Evolutionary conservation across 2,888 invertebrate species (phyloP).

Genomic region (Argyra leucocephala): DNA sequence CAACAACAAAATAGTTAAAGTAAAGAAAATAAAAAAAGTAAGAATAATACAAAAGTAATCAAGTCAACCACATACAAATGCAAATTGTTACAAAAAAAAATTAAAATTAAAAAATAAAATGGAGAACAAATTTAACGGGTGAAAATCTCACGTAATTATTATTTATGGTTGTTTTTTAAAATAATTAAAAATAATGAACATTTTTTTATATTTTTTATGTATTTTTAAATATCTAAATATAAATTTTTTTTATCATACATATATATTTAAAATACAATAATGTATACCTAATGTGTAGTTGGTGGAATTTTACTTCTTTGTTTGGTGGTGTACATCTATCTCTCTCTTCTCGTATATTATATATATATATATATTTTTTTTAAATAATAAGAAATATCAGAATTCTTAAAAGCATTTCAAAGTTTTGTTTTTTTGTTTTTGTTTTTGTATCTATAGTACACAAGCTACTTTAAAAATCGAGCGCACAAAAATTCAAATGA

Average conservation of each 20-base stretch:
- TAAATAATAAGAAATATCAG: not conserved
- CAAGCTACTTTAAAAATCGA: no score
- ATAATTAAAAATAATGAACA: slow-evolving; percentile 4
- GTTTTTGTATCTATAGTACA: no score
- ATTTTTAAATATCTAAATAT: no score
- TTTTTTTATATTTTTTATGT: not conserved
- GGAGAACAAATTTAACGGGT: not conserved
- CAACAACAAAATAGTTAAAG: not conserved
- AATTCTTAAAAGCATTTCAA: not conserved
- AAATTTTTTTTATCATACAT: no score
- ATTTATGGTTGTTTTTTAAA: slow-evolving; percentile 6
- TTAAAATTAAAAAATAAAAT: not conserved
- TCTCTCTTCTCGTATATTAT: no score
- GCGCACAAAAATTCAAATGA: no score
- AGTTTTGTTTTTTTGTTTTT: not conserved
- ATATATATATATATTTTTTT: not conserved
- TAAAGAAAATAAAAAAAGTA: not conserved
- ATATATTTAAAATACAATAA: no score
- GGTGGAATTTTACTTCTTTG: no score
- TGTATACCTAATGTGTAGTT: no score
- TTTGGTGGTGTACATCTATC: no score
- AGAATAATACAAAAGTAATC: not conserved
- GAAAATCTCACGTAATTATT: slow-evolving; percentile 6
- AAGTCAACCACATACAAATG: slow-evolving; percentile 3
- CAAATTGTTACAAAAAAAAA: not conserved